Evolutionary conservation across 1,140 invertebrate species (phyloP).

Genomic region (Phthorimaea operculella): DNA sequence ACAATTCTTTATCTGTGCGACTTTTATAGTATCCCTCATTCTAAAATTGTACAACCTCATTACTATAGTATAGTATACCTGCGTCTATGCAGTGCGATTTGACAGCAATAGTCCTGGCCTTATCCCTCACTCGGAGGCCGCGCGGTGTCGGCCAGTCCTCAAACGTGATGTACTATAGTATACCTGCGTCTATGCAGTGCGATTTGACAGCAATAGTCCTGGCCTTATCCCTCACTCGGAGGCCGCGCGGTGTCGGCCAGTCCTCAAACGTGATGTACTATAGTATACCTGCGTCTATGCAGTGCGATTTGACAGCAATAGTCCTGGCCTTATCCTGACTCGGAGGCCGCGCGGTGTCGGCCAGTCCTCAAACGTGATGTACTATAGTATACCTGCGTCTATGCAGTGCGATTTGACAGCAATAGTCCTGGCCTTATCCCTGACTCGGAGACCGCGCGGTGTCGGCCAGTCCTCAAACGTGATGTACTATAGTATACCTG

Average conservation of each 20-base stretch:
- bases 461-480: slow-evolving; percentile 78
- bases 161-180: neutral
- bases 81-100: neutral
- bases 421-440: slow-evolving; percentile 76
- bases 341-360: slow-evolving; percentile 21
- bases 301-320: slow-evolving; percentile 86
- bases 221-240: neutral
- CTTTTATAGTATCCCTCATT: too few relatives aligned
- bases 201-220: neutral
- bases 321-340: slow-evolving; percentile 75
- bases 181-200: neutral
- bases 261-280: too few relatives aligned
- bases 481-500: too few relatives aligned
- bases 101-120: neutral
- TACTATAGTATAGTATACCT: neutral
- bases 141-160: neutral
- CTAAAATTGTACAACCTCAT: too few relatives aligned
- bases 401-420: too few relatives aligned
- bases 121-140: too few relatives aligned
- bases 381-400: slow-evolving; percentile 78
- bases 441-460: too few relatives aligned
- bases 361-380: neutral
- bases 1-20: too few relatives aligned
- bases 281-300: too few relatives aligned
- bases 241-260: neutral